A percentile compares a stretch with the other conserved stretches of the same genome.
Conservation (phyloP, 64 coral and sea anemone species). For the Montipora capricornis region DNA sequence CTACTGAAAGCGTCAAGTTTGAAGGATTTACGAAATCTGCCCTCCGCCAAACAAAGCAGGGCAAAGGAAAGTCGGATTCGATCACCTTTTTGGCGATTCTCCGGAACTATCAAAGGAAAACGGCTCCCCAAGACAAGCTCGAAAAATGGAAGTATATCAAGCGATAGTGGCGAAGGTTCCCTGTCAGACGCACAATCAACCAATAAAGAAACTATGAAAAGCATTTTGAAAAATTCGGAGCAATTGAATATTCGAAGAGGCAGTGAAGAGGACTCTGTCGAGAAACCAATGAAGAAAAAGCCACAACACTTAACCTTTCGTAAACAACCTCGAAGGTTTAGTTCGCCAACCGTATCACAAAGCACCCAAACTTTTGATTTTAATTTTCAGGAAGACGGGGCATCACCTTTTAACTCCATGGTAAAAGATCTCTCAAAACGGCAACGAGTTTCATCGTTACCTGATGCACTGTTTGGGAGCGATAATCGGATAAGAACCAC, state of each 20-base stretch:
- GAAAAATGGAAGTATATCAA: constrained; percentile 39
- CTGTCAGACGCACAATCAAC: constrained; percentile 11
- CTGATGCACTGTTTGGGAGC: constrained; percentile 6
- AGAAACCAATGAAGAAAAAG: background rate
- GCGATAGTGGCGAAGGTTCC: constrained; percentile 50
- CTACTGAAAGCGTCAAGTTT: constrained; percentile 19
- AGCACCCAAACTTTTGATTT: constrained; percentile 14
- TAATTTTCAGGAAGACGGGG: background rate
- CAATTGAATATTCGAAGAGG: background rate
- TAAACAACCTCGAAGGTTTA: background rate
- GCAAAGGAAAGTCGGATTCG: constrained; percentile 3
- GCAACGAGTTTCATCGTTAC: constrained; percentile 11
- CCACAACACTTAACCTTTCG: constrained; percentile 31
- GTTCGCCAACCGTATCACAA: background rate
- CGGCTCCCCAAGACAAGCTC: background rate
- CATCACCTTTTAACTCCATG: background rate
- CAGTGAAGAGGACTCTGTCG: background rate
- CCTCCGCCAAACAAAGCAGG: background rate
- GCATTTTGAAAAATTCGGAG: background rate
- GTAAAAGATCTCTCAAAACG: background rate
- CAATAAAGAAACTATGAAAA: background rate
- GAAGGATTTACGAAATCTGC: constrained; percentile 26
- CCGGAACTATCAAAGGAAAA: constrained; percentile 28
- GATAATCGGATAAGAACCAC: constrained; percentile 28
- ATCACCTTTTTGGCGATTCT: constrained; percentile 3